phyloP scores from a whole-genome alignment of 2,797 vertebrate genomes.

The Rhinichthys osculus region DNA sequence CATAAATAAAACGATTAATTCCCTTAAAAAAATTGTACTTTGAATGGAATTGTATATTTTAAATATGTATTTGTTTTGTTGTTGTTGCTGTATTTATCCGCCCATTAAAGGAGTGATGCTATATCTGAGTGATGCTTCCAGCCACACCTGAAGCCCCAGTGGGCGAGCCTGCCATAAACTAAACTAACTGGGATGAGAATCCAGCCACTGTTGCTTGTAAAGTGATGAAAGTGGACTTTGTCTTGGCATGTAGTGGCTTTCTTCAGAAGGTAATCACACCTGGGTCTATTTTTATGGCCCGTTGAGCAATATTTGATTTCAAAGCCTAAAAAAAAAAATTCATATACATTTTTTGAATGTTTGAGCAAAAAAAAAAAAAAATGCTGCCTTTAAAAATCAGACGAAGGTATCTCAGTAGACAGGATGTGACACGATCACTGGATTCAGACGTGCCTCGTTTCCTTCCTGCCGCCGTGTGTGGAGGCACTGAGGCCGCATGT shows the following conservation, averaged over 20 bases:
- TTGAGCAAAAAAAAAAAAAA: neutral
- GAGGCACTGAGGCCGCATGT: no score
- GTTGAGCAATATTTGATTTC: slow-evolving; percentile 44
- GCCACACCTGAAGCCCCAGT: slow-evolving; percentile 40
- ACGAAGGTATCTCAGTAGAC: neutral
- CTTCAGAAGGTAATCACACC: slow-evolving; percentile 4
- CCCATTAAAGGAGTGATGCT: neutral
- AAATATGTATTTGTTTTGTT: neutral
- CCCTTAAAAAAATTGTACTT: neutral
- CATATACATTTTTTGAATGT: neutral
- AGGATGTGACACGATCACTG: neutral
- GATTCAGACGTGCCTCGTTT: neutral
- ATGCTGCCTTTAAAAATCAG: neutral
- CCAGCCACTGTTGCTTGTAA: slow-evolving; percentile 52
- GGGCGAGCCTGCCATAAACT: slow-evolving; percentile 27
- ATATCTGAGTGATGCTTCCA: neutral
- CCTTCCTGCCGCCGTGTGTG: neutral
- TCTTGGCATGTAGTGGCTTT: slow-evolving; percentile 19
- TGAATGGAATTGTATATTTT: neutral
- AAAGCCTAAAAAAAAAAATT: neutral
- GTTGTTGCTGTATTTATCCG: neutral
- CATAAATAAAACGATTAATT: neutral
- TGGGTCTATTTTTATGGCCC: slow-evolving; percentile 30
- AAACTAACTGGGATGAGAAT: slow-evolving; percentile 31
- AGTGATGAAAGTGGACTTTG: slow-evolving; percentile 58